These are phyloP conservation scores for Staurois parvus DNA, from an alignment of 2,797 vertebrate species.

Conservation along the genomic window DNA sequence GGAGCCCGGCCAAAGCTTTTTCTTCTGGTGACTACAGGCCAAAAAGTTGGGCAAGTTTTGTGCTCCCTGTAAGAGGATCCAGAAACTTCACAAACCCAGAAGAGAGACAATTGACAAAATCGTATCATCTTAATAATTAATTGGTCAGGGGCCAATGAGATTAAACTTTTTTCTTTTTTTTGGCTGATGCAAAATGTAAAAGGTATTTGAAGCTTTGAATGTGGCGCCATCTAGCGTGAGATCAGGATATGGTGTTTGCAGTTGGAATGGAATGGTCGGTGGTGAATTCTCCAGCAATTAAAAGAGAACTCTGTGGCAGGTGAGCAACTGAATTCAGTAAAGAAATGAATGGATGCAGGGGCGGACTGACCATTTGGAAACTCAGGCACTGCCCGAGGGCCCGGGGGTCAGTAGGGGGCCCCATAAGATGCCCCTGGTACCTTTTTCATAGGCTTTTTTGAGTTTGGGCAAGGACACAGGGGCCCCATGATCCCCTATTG, in stretches of 20 bases:
- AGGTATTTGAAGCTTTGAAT: not conserved
- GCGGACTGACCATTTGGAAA: too few species aligned
- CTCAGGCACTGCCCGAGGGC: too few species aligned
- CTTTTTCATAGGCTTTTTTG: too few species aligned
- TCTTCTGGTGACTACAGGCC: slow-evolving; percentile 2
- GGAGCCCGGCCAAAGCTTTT: slow-evolving; percentile 36
- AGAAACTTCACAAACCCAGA: slow-evolving; percentile 14
- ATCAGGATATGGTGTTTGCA: not conserved
- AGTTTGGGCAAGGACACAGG: too few species aligned
- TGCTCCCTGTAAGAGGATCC: slow-evolving; percentile 22
- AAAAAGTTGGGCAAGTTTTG: slow-evolving; percentile 41
- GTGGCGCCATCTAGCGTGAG: slow-evolving; percentile 35
- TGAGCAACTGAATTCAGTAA: too few species aligned
- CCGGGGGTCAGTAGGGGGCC: too few species aligned
- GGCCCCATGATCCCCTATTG: too few species aligned
- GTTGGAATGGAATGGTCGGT: too few species aligned
- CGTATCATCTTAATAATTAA: slow-evolving; percentile 25
- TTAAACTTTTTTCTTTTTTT: not conserved
- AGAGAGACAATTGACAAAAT: slow-evolving; percentile 16
- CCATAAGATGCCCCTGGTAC: too few species aligned
- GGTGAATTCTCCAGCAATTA: too few species aligned
- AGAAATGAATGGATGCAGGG: too few species aligned
- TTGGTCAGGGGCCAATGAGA: not conserved
- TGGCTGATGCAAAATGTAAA: not conserved
- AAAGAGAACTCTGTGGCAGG: too few species aligned